These are phyloP conservation scores for Tylochromis polylepis DNA, from an alignment of 2,113 vertebrate genomes.

Conservation along the genomic window DNA sequence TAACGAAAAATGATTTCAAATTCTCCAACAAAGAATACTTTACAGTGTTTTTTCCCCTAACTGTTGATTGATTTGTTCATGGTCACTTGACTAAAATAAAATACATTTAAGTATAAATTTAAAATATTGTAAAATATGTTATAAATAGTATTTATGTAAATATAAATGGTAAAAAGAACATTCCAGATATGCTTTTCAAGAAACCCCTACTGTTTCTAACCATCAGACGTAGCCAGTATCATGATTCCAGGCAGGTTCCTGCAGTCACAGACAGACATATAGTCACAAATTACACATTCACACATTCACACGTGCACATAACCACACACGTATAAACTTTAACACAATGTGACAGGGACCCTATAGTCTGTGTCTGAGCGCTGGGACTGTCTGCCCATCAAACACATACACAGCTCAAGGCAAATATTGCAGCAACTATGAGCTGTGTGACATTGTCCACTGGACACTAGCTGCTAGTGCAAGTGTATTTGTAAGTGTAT, in stretches of 20 bases:
- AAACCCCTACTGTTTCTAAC: not conserved
- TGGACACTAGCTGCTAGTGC: conserved; percentile 35
- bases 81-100: not conserved
- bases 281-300: conserved; percentile 3
- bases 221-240: conserved; percentile 33
- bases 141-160: not conserved
- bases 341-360: conserved; percentile 71
- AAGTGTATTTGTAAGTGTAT: not conserved
- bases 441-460: conserved; percentile 54
- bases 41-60: not conserved
- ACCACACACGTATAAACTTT: conserved; percentile 13
- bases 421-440: conserved; percentile 34
- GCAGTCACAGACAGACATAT: conserved; percentile 17
- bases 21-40: not conserved
- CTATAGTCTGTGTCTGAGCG: conserved; percentile 69
- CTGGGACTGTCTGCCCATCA: conserved; percentile 58
- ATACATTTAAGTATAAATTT: not conserved
- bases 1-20: not conserved
- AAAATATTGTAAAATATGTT: not conserved
- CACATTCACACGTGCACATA: not conserved
- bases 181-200: not conserved
- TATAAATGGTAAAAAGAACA: not conserved
- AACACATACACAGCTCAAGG: conserved; percentile 45
- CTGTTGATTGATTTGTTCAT: not conserved
- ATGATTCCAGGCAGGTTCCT: conserved; percentile 15